phyloP scores from a whole-genome alignment of 2,113 vertebrate species.

The Campylomormyrus tamandua region DNA sequence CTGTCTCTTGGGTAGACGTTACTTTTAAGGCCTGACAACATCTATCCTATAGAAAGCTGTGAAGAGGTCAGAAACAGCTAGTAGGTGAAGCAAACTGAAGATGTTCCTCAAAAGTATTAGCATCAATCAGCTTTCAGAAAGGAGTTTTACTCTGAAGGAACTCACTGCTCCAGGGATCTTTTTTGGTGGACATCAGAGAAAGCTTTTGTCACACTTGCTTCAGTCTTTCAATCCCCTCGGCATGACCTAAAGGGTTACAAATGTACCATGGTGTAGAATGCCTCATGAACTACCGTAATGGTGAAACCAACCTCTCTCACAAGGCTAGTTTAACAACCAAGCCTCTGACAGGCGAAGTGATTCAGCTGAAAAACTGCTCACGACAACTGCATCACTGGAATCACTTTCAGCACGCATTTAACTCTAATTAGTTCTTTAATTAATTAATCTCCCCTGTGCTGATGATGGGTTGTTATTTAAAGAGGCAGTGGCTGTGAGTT shows the following conservation, averaged over 20 bases:
- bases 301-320: not conserved
- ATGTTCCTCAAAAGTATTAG: conserved; percentile 46
- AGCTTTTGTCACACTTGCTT: not conserved
- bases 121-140: conserved; percentile 28
- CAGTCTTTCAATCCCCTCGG: not conserved
- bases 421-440: conserved; percentile 4
- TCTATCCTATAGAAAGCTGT: conserved; percentile 63
- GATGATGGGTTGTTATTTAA: not conserved
- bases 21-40: conserved; percentile 64
- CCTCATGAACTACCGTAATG: not conserved
- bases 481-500: not conserved
- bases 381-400: not conserved
- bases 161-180: not conserved
- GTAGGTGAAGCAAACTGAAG: conserved; percentile 27
- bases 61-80: conserved; percentile 51
- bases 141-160: not conserved
- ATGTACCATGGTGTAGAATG: not conserved
- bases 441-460: conserved; percentile 1
- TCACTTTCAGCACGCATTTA: not conserved
- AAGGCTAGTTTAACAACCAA: not conserved
- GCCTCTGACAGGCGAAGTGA: not conserved
- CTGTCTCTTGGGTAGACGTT: conserved; percentile 58
- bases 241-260: not conserved
- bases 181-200: not conserved
- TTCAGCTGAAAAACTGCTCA: not conserved